Evolutionary conservation across 2,113 vertebrate species (phyloP), one percentile per base, ranked within the genome.

Genomic region (Oreochromis tanganicae): DNA sequence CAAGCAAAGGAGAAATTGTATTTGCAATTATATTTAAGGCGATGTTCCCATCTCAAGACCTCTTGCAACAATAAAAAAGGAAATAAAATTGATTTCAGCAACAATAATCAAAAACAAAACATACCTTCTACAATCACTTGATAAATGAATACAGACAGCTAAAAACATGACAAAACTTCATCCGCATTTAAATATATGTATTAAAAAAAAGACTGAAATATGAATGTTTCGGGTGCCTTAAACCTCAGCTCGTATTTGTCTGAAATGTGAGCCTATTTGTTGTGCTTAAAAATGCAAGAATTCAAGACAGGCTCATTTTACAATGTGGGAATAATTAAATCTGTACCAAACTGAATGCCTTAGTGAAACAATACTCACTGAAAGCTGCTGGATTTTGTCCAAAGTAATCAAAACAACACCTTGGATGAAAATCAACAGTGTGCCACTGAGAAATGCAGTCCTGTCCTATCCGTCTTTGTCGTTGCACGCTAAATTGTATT

Each of bases 381-480:
- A 89, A 90, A 92, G 85, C 84, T 85, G 54, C 85, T 95, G 95
- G 95, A 93, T 41, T 80, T 88, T 57, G 85, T 94, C 95, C 94
- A 95, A 95, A 88, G 89, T 95, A 95, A 96, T 96, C 94, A 95
- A 87, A 91, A 87, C 89, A 94, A 92, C 90, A 94, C 93, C 86
- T 92, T 93, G 92, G 92, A 94, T 91, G 87, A 59, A 88, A 91
- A 86, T 91, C 93, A 91, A 88, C 71, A n/a, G 63, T 36, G 56
- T 88, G 84, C 90, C 91, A 87, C 87, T 24, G 78, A 90, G 63
- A 91, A 82, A 88, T 84, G 78, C 86, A 61, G 85, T 89, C 86
- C 91, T 38, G 82, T 89, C 84, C 82, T 78, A 87, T 90, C 81
- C 13, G 56, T 91, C 87, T 82, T 61, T 85, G 73, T 83, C 19